These are phyloP conservation scores for Ascaphus truei DNA, from an alignment of 2,113 vertebrate genomes.

Conservation along the genomic window DNA sequence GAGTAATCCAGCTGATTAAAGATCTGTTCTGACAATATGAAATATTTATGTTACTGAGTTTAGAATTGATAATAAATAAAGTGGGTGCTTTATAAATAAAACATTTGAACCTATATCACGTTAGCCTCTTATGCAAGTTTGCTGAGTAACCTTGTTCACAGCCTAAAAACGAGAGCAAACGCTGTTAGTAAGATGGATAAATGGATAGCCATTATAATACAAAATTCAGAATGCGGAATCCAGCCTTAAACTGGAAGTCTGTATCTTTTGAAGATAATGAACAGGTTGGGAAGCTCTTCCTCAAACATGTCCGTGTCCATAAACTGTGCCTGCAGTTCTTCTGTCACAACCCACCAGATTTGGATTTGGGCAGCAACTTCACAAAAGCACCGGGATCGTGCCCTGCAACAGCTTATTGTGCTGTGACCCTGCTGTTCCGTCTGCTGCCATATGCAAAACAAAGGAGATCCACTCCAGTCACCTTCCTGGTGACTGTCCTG, in stretches of 20 bases:
- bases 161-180: neutral
- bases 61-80: too few species aligned
- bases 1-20: too few species aligned
- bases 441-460: constrained; percentile 44
- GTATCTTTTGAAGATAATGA: too few species aligned
- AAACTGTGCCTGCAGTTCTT: constrained; percentile 52
- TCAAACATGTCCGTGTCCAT: too few species aligned
- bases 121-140: neutral
- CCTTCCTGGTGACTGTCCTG: neutral
- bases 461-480: neutral
- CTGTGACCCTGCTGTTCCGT: constrained; percentile 43
- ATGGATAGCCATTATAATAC: neutral
- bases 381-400: constrained; percentile 47
- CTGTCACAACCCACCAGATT: constrained; percentile 56
- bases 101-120: neutral
- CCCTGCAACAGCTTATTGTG: constrained; percentile 24
- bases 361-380: constrained; percentile 61
- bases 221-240: too few species aligned
- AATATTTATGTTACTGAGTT: too few species aligned
- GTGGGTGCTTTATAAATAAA: neutral
- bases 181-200: neutral
- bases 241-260: too few species aligned
- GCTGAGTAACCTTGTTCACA: neutral
- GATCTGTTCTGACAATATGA: too few species aligned
- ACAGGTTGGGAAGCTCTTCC: too few species aligned